Percentiles rank a stretch among this genome's conserved stretches.
These are phyloP conservation scores for Pseudochirops corinnae DNA, from an alignment of 2,797 vertebrate genomes.

Conservation along the genomic window DNA sequence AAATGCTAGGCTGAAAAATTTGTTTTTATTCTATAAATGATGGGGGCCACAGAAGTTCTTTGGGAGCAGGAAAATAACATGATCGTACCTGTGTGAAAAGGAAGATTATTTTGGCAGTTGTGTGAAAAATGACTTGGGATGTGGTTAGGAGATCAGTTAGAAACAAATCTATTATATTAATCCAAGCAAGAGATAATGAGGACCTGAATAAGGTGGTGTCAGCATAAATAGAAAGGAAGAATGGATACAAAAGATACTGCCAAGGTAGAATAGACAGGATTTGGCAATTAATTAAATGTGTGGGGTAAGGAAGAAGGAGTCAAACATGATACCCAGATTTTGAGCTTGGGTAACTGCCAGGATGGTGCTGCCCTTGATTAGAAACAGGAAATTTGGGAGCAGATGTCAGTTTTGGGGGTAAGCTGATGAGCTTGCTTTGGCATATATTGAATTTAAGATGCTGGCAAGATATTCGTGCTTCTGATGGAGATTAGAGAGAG, in stretches of 20 bases:
- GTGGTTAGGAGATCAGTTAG: background rate
- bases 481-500: background rate
- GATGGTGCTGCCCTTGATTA: background rate
- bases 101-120: background rate
- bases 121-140: background rate
- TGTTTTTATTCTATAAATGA: background rate
- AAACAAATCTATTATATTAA: background rate
- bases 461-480: background rate
- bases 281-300: background rate
- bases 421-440: background rate
- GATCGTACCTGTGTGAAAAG: background rate
- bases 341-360: background rate
- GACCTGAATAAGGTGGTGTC: background rate
- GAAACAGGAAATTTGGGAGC: background rate
- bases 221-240: background rate
- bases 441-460: background rate
- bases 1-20: background rate
- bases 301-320: background rate
- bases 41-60: background rate
- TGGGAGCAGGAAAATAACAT: background rate
- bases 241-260: background rate
- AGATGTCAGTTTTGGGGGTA: background rate
- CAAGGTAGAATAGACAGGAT: background rate
- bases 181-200: conserved; percentile 1
- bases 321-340: background rate